phyloP scores from a whole-genome alignment of 2,113 vertebrate species.

The Poeciliopsis prolifica region DNA sequence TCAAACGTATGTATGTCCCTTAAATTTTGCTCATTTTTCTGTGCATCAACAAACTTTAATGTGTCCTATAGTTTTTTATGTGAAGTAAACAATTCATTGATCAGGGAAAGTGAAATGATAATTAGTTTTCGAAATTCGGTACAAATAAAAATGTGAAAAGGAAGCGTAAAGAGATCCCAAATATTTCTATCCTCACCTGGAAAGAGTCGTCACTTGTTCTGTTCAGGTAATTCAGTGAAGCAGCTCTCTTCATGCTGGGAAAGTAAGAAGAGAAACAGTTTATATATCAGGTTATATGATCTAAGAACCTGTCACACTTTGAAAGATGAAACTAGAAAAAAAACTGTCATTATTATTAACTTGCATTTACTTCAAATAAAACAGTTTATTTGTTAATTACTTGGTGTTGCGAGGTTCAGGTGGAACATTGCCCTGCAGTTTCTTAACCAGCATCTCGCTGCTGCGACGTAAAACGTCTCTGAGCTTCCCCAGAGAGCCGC shows the following conservation, averaged over 20 bases:
- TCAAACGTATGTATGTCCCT: not conserved
- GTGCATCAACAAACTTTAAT: not conserved
- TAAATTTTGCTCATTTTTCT: not conserved
- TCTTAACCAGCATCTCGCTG: constrained; percentile 97
- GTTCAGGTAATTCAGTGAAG: constrained; percentile 92
- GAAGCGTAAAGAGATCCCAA: not conserved
- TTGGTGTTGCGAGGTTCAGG: constrained; percentile 84
- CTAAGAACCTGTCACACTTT: not conserved
- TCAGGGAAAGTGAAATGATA: not conserved
- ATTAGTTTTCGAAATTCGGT: not conserved
- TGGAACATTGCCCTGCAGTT: constrained; percentile 89
- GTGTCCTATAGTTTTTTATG: not conserved
- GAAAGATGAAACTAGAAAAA: not conserved
- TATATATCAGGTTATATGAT: not conserved
- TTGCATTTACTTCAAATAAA: not conserved
- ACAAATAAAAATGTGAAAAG: not conserved
- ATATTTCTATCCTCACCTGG: constrained; percentile 81
- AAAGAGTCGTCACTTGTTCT: constrained; percentile 85
- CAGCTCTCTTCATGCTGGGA: constrained; percentile 93
- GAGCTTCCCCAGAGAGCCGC: constrained; percentile 92
- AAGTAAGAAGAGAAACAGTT: not conserved
- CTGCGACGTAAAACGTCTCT: constrained; percentile 92
- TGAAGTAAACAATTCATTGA: not conserved
- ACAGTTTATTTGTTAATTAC: constrained; percentile 62
- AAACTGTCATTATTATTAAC: not conserved